These are phyloP conservation scores for Pungitius pungitius DNA, from an alignment of 2,113 vertebrate species.

Conservation along the genomic window DNA sequence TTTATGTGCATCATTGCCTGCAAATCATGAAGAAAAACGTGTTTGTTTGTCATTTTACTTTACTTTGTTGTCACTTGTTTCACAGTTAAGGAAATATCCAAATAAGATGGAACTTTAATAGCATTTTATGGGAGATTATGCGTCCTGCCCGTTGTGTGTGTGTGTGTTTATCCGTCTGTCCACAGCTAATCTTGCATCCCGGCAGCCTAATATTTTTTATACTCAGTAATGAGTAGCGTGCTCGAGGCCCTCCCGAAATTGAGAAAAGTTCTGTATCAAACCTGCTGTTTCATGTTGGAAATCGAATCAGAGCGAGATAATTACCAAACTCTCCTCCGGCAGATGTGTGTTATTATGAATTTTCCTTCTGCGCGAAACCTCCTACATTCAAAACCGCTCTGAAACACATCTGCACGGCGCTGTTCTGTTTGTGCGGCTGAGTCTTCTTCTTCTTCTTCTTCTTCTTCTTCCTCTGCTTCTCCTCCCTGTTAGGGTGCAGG, in stretches of 20 bases:
- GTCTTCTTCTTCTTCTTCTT: no score
- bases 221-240: background rate
- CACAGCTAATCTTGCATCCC: background rate
- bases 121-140: background rate
- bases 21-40: background rate
- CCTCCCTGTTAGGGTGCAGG: constrained; percentile 77
- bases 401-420: constrained; percentile 1
- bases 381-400: background rate
- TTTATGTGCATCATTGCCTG: background rate
- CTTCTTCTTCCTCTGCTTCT: constrained; percentile 25
- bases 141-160: background rate
- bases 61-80: background rate
- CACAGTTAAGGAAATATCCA: background rate
- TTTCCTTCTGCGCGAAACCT: constrained; percentile 26
- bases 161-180: background rate
- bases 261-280: background rate
- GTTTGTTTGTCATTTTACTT: no score
- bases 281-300: constrained; percentile 18
- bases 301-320: constrained; percentile 44
- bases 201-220: background rate
- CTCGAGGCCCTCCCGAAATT: background rate
- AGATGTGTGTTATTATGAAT: constrained; percentile 43
- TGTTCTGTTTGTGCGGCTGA: background rate
- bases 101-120: background rate
- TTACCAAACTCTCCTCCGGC: constrained; percentile 29